Percentiles rank a stretch among this genome's conserved stretches.
Evolutionary conservation across 2,797 vertebrate species (phyloP).

Genomic region (Phataginus tricuspis): DNA sequence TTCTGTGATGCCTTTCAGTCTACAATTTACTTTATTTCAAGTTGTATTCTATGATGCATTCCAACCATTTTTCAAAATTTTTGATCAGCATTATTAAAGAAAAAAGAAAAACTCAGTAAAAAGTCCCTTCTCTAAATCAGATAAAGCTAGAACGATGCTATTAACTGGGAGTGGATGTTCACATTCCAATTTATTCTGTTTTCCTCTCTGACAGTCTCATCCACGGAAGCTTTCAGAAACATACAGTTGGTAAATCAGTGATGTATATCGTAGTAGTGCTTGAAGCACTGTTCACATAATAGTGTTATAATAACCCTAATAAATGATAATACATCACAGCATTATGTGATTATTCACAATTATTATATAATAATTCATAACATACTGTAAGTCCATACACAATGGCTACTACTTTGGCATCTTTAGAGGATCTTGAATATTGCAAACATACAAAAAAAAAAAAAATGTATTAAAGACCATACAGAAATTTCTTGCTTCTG

Average conservation of each 20-base stretch:
- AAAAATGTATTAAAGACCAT: background rate
- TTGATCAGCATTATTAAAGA: background rate
- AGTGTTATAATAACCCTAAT: background rate
- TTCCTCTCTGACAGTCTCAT: background rate
- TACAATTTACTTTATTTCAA: conserved; percentile 12
- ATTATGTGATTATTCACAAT: too few relatives aligned
- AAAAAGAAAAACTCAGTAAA: background rate
- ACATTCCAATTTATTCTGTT: background rate
- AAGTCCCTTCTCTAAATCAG: background rate
- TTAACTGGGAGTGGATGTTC: background rate
- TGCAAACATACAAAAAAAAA: background rate
- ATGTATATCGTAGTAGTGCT: too few relatives aligned
- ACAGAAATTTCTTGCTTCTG: background rate
- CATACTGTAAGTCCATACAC: background rate
- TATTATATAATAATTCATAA: too few relatives aligned
- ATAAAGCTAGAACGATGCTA: background rate
- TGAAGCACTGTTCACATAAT: background rate
- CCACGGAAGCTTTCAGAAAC: background rate
- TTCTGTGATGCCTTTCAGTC: conserved; percentile 27
- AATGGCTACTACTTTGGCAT: background rate
- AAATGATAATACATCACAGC: background rate
- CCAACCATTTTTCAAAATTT: background rate
- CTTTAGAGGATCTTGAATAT: background rate
- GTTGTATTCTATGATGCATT: background rate
- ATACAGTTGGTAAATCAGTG: background rate